A percentile compares a stretch with the other conserved stretches of the same genome.
These are phyloP conservation scores for Drosophila auraria DNA, from an alignment of 1,140 invertebrate genomes.

Conservation along the genomic window DNA sequence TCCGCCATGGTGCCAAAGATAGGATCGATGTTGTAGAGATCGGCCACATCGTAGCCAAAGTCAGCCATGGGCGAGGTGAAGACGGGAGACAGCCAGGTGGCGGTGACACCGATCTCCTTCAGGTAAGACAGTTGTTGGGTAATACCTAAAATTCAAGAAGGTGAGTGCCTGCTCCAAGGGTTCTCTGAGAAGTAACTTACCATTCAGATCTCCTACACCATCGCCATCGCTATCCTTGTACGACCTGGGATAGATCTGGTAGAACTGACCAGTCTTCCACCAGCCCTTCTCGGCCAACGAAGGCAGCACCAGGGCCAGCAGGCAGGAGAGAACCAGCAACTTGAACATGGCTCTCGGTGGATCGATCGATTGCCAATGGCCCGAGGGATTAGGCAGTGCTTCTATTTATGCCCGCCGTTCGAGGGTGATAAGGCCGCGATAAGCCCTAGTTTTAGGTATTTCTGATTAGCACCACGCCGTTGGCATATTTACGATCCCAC, in stretches of 20 bases:
- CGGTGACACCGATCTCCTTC: conserved; percentile 88
- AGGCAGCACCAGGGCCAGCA: conserved; percentile 59
- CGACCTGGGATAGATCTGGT: conserved; percentile 92
- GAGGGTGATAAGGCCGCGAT: conserved; percentile 40
- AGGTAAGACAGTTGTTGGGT: conserved; percentile 88
- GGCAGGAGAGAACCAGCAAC: conserved; percentile 55
- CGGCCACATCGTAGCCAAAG: conserved; percentile 89
- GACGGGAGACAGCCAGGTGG: conserved; percentile 89
- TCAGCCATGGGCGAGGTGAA: conserved; percentile 87
- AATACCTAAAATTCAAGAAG: conserved; percentile 83
- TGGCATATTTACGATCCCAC: conserved; percentile 40
- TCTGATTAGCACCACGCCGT: conserved; percentile 16
- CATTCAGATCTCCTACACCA: conserved; percentile 91
- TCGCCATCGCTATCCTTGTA: conserved; percentile 92
- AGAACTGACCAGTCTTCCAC: conserved; percentile 91
- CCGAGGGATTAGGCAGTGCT: conserved; percentile 47
- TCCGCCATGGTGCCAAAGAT: conserved; percentile 90
- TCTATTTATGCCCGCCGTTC: conserved; percentile 58
- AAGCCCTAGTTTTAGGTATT: conserved; percentile 30
- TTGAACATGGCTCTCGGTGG: conserved; percentile 44
- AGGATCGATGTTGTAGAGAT: conserved; percentile 88
- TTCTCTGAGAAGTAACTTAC: conserved; percentile 47
- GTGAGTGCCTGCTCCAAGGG: rapidly evolving
- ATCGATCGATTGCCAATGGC: conserved; percentile 42
- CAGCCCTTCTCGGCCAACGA: conserved; percentile 85